Evolutionary conservation across 2,797 vertebrate genomes (phyloP), one percentile per base, ranked within the genome.

Genomic region (Gymnoscopelus braueri): DNA sequence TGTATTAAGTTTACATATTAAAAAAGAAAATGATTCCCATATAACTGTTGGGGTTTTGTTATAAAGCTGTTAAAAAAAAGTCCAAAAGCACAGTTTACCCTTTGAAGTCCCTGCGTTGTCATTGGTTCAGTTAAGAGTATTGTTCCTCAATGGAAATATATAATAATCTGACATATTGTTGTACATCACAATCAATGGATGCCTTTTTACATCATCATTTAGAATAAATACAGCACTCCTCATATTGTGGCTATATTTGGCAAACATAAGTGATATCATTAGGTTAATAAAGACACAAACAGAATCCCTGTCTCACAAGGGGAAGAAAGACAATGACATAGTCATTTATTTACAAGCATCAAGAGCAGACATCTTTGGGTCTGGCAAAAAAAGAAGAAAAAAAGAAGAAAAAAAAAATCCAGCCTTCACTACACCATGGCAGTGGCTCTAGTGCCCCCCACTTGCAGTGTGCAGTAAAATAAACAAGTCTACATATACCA

Each of bases 141-240:
- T 84, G 61, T 82, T 84, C 74, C 81, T 84, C 58, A 74, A 74
- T 72, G 72, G 73, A 88, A 82, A 77, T 69, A 75, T 69, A 75
- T 66, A 85, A 80, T 72, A n/a, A 79, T 87, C 73, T 72, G 75
- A 83, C 81, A 79, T 82, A 76, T 81, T 84, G 77, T 87, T 84
- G 67, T 81, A 90, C 85, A 80, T 88, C 79, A 90, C 87, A 85
- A 89, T 84, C 85, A 84, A 89, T 85, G 87, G 85, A 91, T 88
- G 84, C 77, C 39, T 44, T 44, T 44, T 44, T 44, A 44, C 39
- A 44, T 39, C 39, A 72, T 89, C 86, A 77, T 86, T 44, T 77
- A 89, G 81, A 88, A 88, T 89, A 86, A 89, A 87, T 90, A 91
- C 86, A 90, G 84, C 84, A 88, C 81, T 90, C 84, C 35, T 83